phyloP scores from a whole-genome alignment of 2,888 invertebrate species.

The Drosophila vallismaia region DNA sequence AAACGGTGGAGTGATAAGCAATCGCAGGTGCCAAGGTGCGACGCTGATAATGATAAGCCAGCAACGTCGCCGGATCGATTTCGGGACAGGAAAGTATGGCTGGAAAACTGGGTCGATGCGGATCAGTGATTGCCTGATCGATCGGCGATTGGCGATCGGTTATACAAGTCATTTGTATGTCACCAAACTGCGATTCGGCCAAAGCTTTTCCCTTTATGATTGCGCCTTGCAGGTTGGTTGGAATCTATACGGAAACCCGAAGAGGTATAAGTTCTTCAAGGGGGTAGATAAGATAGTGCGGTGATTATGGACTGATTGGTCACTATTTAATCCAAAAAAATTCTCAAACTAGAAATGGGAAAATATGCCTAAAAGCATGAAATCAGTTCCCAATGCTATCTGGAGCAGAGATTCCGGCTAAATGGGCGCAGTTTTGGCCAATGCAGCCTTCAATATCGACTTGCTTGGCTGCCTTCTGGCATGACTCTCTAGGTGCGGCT shows the following conservation, averaged over 20 bases:
- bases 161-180: constrained; percentile 45
- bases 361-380: not conserved
- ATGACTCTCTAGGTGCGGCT: constrained; percentile 40
- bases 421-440: constrained; percentile 16
- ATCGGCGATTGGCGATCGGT: constrained; percentile 35
- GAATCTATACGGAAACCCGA: not conserved
- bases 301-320: constrained; percentile 23
- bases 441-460: constrained; percentile 48
- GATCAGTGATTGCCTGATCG: constrained; percentile 24
- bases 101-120: constrained; percentile 44
- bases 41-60: constrained; percentile 24
- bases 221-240: not conserved
- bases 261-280: not conserved
- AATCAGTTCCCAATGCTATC: constrained; percentile 21
- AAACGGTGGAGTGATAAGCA: constrained; percentile 22
- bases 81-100: not conserved
- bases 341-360: not conserved
- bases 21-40: constrained; percentile 46
- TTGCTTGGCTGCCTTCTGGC: constrained; percentile 35
- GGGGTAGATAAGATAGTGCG: constrained; percentile 30
- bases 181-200: constrained; percentile 36
- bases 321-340: constrained; percentile 15
- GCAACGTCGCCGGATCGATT: not conserved
- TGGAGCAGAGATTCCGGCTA: constrained; percentile 35
- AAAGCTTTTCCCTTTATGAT: not conserved